These are phyloP conservation scores for Motacilla alba DNA, from an alignment of 2,113 vertebrate species.

Conservation along the genomic window DNA sequence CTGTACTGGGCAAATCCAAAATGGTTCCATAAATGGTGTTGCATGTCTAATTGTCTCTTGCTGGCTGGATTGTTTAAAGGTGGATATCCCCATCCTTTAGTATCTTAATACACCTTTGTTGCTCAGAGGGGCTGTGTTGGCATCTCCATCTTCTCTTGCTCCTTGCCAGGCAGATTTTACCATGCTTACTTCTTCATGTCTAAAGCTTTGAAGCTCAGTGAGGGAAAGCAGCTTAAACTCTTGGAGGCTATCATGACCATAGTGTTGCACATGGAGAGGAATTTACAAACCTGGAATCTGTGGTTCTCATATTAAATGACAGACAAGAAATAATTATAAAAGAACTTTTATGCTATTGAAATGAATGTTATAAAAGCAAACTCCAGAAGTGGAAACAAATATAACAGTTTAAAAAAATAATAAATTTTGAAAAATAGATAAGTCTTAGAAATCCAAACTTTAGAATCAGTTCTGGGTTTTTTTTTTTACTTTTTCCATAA, in stretches of 20 bases:
- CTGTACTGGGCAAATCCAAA: not conserved
- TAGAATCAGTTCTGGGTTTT: not conserved
- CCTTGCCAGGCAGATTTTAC: not conserved
- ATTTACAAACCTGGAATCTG: not conserved
- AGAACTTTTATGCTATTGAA: not conserved
- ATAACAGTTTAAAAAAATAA: not conserved
- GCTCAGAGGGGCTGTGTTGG: not conserved
- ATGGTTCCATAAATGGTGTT: not conserved
- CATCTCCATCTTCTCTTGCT: not conserved
- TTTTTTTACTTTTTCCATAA: not conserved
- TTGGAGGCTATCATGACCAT: not conserved
- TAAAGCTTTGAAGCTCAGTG: not conserved
- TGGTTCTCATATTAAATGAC: not conserved
- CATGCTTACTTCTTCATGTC: not conserved
- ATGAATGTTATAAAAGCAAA: not conserved
- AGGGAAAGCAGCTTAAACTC: not conserved
- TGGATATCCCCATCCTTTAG: not conserved
- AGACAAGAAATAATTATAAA: not conserved
- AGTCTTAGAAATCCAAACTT: not conserved
- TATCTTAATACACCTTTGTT: not conserved
- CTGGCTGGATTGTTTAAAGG: not conserved
- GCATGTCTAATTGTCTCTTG: not conserved
- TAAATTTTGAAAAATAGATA: not conserved
- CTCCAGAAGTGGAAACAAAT: not conserved
- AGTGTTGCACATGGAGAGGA: not conserved